Base-by-base conservation (phyloP, 2,113 vertebrate genomes). In the Arenaria interpres region DNA sequence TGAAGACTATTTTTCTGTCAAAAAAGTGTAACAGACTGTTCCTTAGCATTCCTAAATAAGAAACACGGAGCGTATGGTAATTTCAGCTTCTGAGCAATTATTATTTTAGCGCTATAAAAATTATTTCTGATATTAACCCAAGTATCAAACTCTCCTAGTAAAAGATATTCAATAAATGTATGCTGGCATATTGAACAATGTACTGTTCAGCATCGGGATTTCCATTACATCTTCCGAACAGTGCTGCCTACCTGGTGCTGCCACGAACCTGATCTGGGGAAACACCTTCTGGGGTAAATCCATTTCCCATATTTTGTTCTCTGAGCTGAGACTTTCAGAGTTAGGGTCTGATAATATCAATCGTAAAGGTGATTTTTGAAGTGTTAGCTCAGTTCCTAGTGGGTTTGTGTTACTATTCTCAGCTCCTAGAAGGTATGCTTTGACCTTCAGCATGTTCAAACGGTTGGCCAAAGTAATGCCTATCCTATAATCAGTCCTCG, bases 161-260 rank as follows among this genome's bases (percentile, higher is more conserved):
- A 85, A 54, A 37, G 4, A 25, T 77, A 4, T 50, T 75, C 83
- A 56, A 35, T 80, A 72, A 89, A 48, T 51, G 43, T 4, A 25
- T 53, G 9, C 45, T 60, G 64, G 64, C 82, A 27, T 73, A 53
- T 41, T 60, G 48, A 39, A 48, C 0, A 0, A n/a, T 14, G 9
- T 50, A 23, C 45, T 66, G 6, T 48, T 85, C 45, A 37, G 7
- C 25, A 28, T 9, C 5, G 10, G 24, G 6, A 48, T 75, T 68
- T 45, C 64, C 35, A 19, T 50, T 84, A 1, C 11, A 2, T 64
- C 39, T 85, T 75, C 39, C 1, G 1, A 80, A 14, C 5, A 39
- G 5, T 37, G 32, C n/a, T 88, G 13, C n/a, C 46, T 67, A 14
- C 50, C 30, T 68, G 27, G 4, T 30, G 12, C 16, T 69, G n/a